Evolutionary conservation across 2,113 vertebrate species (phyloP).

Genomic region (Austrofundulus limnaeus): DNA sequence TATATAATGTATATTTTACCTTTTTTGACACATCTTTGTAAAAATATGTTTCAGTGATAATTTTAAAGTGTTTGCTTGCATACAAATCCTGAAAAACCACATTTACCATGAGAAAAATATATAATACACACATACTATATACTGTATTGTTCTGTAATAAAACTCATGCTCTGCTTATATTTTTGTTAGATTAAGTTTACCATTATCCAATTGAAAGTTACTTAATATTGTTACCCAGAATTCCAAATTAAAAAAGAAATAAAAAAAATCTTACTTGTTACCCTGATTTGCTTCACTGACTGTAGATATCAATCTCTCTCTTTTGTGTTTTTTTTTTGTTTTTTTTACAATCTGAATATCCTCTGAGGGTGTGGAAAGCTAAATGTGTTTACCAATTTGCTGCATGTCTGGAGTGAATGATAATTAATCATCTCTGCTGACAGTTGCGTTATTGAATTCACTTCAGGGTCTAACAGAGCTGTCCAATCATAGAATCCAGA

Average conservation of each 20-base stretch:
- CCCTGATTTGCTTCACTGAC: constrained; percentile 9
- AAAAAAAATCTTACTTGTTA: constrained; percentile 17
- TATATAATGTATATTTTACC: too few species aligned
- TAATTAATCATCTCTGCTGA: constrained; percentile 69
- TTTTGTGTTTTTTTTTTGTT: neutral
- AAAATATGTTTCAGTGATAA: neutral
- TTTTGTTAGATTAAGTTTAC: constrained; percentile 9
- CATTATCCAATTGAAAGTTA: constrained; percentile 15
- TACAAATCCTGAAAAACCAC: neutral
- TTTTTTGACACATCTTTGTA: too few species aligned
- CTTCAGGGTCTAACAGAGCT: constrained; percentile 19
- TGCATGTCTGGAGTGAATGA: constrained; percentile 62
- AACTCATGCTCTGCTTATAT: neutral
- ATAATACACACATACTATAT: too few species aligned
- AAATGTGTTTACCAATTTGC: constrained; percentile 67
- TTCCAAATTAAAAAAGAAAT: constrained; percentile 17
- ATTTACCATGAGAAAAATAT: too few species aligned
- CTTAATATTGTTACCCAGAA: constrained; percentile 15
- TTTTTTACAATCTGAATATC: constrained; percentile 16
- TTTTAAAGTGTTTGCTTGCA: neutral
- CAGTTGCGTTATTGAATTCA: constrained; percentile 45
- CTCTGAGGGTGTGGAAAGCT: constrained; percentile 32
- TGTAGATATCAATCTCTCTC: constrained; percentile 31
- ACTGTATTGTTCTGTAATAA: too few species aligned
- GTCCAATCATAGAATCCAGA: constrained; percentile 16